phyloP scores from a whole-genome alignment of 2,113 vertebrate species.

The Podiceps cristatus region DNA sequence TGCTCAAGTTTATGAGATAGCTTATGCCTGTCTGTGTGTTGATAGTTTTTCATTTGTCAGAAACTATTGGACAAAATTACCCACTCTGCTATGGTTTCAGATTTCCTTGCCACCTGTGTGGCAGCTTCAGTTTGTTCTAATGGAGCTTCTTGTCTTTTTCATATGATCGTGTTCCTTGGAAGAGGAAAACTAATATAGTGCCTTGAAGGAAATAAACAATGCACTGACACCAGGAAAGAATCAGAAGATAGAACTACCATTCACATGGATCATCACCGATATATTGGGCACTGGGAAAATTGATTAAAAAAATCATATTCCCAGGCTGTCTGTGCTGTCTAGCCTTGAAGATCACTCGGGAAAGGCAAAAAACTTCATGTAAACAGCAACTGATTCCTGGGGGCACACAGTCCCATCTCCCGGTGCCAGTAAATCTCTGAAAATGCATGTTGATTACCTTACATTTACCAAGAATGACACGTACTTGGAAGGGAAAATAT shows the following conservation, averaged over 20 bases:
- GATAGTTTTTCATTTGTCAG: not conserved
- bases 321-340: not conserved
- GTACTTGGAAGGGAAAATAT: not conserved
- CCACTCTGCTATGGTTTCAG: not conserved
- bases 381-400: not conserved
- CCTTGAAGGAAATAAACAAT: not conserved
- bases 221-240: not conserved
- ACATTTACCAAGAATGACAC: not conserved
- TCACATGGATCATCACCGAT: not conserved
- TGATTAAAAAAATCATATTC: not conserved
- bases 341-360: not conserved
- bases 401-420: not conserved
- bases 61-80: not conserved
- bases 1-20: not conserved
- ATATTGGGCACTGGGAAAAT: not conserved
- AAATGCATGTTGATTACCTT: not conserved
- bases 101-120: not conserved
- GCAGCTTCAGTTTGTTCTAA: not conserved
- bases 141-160: not conserved
- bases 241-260: not conserved
- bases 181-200: not conserved
- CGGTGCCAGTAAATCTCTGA: not conserved
- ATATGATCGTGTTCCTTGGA: not conserved
- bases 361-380: not conserved
- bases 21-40: not conserved